Evolutionary conservation across 2,113 vertebrate species (phyloP), one percentile per base, ranked within the genome.

Genomic region (Dasyurus viverrinus): DNA sequence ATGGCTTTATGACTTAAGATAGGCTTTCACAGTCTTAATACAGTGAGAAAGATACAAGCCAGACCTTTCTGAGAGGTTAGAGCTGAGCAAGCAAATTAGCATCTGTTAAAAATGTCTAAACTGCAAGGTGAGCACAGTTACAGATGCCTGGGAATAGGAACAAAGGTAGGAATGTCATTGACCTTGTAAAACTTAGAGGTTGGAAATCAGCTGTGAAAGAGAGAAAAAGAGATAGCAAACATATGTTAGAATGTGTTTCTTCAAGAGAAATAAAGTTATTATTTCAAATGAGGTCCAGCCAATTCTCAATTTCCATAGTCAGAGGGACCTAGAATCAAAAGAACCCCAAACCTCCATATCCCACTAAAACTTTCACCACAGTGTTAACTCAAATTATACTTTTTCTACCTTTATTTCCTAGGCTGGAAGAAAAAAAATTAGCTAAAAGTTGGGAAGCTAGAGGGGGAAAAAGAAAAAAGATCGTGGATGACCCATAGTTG

Each of bases 11-110:
- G 96, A 93, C 91, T 97, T 96, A 1, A 50, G 89, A 89, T 93
- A 96, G 96, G 96, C 95, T 97, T 97, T 97, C 96, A n/a, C 93
- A 30, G 90, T 93, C 91, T 96, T 98, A 94, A 97, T 94, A 96
- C 8, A 94, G 97, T 95, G 96, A 96, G 57, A 94, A 94, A 97
- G 97, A 98, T 96, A 95, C 94, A 96, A 97, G 76, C 94, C 97
- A 98, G 98, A 96, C 95, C 95, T 96, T 90, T 95, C 89, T 9
- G 55, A 95, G 92, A 96, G 96, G 97, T 97, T 96, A 96, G 76
- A 93, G 53, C 84, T 36, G 89, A 95, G 96, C 90, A 91, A 95
- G 94, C 95, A 96, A 97, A 97, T 97, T 97, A 96, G 96, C 93
- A 89, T 97, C 97, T 94, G 95, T 96, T 94, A 95, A 89, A 92